phyloP scores from a whole-genome alignment of 2,888 invertebrate genomes.

The Myathropa florea region DNA sequence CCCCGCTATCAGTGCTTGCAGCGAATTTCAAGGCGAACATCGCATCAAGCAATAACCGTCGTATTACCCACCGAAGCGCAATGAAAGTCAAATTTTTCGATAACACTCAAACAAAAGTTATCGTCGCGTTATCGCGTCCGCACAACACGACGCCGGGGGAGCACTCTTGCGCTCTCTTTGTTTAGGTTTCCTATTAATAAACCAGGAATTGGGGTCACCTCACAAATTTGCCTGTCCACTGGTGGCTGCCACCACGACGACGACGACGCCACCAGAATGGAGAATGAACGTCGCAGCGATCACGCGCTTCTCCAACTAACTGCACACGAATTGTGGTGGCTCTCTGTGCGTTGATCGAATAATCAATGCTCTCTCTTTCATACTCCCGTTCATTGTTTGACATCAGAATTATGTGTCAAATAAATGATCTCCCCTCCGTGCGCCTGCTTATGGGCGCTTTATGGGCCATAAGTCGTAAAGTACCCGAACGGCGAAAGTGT shows the following conservation, averaged over 20 bases:
- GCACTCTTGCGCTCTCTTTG: neutral
- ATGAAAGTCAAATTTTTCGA: neutral
- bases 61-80: neutral
- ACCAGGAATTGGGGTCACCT: neutral
- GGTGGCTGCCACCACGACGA: no score
- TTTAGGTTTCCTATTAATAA: neutral
- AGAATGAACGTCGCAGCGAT: neutral
- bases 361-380: constrained; percentile 10
- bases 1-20: neutral
- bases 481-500: constrained; percentile 19
- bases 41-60: neutral
- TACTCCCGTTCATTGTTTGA: constrained; percentile 15
- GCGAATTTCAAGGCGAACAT: neutral
- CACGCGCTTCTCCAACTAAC: neutral
- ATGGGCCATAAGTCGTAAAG: constrained; percentile 36
- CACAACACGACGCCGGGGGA: neutral
- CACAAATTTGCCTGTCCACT: neutral
- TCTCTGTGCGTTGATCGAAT: constrained; percentile 13
- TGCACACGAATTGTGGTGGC: neutral
- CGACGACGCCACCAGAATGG: neutral
- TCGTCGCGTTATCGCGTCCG: neutral
- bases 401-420: constrained; percentile 59
- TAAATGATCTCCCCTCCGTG: constrained; percentile 16
- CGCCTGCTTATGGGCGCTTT: constrained; percentile 27
- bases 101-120: neutral